A percentile compares a stretch with the other conserved stretches of the same genome.
Evolutionary conservation across 2,113 vertebrate genomes (phyloP).

Genomic region (Cephalophus harveyi): DNA sequence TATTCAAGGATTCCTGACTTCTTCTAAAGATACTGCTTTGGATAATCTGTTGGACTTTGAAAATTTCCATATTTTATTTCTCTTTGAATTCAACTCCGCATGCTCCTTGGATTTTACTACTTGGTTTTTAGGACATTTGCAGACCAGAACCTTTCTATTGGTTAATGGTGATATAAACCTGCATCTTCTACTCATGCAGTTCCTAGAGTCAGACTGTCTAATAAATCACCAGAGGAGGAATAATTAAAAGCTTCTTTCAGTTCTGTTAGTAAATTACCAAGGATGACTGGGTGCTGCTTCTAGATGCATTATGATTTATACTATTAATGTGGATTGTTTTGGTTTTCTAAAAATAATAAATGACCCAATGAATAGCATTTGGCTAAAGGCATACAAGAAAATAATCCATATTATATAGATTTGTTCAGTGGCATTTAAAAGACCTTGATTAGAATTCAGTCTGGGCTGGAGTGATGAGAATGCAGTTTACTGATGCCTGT

Average conservation of each 20-base stretch:
- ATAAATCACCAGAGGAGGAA: slow-evolving; percentile 59
- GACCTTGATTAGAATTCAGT: slow-evolving; percentile 86
- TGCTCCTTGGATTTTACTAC: not conserved
- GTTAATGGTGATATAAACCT: slow-evolving; percentile 44
- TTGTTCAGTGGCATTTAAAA: slow-evolving; percentile 87
- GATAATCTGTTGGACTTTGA: not conserved
- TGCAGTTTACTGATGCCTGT: slow-evolving; percentile 75
- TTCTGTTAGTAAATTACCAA: slow-evolving; percentile 58
- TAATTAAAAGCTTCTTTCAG: slow-evolving; percentile 73
- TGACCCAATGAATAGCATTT: slow-evolving; percentile 77
- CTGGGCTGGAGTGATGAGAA: slow-evolving; percentile 74
- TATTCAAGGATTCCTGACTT: not conserved
- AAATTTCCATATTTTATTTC: not conserved
- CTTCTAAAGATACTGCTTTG: not conserved
- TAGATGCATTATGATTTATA: slow-evolving; percentile 67
- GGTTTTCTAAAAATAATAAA: slow-evolving; percentile 85
- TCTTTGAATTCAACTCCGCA: not conserved
- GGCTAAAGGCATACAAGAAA: slow-evolving; percentile 77
- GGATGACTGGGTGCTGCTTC: slow-evolving; percentile 38
- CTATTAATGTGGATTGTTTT: slow-evolving; percentile 75
- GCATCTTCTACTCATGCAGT: not conserved
- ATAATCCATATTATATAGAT: slow-evolving; percentile 84
- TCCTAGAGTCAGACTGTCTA: slow-evolving; percentile 39
- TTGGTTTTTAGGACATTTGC: not conserved
- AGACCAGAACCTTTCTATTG: slow-evolving; percentile 16